These are phyloP conservation scores for Chaetodon trifasciatus DNA, from an alignment of 2,797 vertebrate species.

Conservation along the genomic window DNA sequence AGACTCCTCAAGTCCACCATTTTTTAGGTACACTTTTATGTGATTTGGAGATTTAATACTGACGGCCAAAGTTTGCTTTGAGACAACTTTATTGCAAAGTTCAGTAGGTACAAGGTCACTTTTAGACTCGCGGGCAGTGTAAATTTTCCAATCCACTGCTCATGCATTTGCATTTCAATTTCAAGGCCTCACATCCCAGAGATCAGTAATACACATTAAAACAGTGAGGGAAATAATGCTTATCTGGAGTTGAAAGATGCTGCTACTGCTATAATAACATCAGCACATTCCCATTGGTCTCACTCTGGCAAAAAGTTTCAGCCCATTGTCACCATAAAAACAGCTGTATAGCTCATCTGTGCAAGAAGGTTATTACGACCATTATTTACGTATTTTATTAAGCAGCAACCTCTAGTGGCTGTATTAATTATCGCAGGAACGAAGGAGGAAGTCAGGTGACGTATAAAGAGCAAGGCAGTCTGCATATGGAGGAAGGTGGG, in stretches of 20 bases:
- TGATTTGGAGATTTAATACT: background rate
- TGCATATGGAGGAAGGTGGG: too few relatives aligned
- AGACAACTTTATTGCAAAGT: slow-evolving; percentile 17
- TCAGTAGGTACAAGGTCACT: slow-evolving; percentile 17
- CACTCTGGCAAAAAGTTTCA: background rate
- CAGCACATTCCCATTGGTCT: background rate
- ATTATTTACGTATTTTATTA: too few relatives aligned
- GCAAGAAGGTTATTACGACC: too few relatives aligned
- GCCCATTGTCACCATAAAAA: too few relatives aligned
- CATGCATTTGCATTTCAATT: slow-evolving; percentile 40
- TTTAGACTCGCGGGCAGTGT: slow-evolving; percentile 13
- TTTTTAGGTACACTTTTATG: background rate
- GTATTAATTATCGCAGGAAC: too few relatives aligned
- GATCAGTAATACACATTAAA: slow-evolving; percentile 23
- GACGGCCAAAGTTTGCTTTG: slow-evolving; percentile 1
- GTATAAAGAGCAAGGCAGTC: too few relatives aligned
- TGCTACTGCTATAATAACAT: background rate
- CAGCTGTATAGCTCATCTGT: too few relatives aligned
- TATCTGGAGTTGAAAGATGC: slow-evolving; percentile 5
- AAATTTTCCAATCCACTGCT: slow-evolving; percentile 36
- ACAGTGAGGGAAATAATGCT: background rate
- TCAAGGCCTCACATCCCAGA: slow-evolving; percentile 18
- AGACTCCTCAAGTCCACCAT: background rate
- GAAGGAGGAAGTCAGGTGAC: too few relatives aligned
- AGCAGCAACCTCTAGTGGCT: too few relatives aligned